These are phyloP conservation scores for Caenorhabditis inopinata DNA, from an alignment of 1,140 invertebrate species.

Conservation along the genomic window DNA sequence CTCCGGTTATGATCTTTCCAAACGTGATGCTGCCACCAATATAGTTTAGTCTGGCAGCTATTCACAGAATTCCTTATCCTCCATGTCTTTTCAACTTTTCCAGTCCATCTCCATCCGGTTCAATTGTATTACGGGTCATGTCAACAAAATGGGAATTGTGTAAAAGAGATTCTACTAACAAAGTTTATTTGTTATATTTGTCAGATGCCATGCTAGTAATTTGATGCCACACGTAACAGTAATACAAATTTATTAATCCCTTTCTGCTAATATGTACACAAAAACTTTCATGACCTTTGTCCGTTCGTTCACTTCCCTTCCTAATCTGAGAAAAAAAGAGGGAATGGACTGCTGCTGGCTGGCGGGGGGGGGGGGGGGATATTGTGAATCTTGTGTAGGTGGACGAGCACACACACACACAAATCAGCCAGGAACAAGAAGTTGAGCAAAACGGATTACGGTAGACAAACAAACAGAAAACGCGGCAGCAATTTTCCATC, in stretches of 20 bases:
- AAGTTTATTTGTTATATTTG: neutral
- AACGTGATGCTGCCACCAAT: conserved; percentile 1
- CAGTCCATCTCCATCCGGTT: neutral
- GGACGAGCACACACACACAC: neutral
- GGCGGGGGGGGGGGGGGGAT: too few species aligned
- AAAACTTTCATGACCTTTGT: conserved; percentile 29
- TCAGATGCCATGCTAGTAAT: neutral
- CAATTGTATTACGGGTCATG: conserved; percentile 17
- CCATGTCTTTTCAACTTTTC: neutral
- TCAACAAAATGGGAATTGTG: conserved; percentile 24
- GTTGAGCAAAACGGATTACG: conserved; percentile 7
- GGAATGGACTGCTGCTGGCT: too few species aligned
- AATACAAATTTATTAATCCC: conserved; percentile 17
- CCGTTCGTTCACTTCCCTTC: conserved; percentile 6
- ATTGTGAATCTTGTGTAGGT: conserved; percentile 11
- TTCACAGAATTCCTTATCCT: neutral
- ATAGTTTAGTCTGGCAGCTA: neutral
- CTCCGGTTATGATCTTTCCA: conserved; percentile 37
- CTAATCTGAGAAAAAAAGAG: neutral
- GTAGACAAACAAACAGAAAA: conserved; percentile 7
- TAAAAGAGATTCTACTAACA: neutral
- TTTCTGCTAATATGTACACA: neutral
- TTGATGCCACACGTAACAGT: conserved; percentile 25
- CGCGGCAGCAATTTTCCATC: neutral
- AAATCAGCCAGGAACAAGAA: conserved; percentile 24